Evolutionary conservation across 37 sponge, comb jelly and placozoan genomes (phyloP), one percentile per base, ranked within the genome.

Genomic region (Tethya wilhelma): DNA sequence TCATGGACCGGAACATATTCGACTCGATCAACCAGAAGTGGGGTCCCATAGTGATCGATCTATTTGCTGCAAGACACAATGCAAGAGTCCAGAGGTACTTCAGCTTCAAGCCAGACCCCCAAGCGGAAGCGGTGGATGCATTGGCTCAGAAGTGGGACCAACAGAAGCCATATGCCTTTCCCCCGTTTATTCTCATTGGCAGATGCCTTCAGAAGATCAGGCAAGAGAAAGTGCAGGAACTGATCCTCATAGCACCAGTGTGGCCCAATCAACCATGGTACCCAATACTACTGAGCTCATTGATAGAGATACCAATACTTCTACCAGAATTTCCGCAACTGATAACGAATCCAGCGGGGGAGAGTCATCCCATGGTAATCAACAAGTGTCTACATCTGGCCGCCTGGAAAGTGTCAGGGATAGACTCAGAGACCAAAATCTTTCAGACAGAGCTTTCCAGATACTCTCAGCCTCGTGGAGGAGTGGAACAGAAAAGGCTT

Each of bases 41-140:
- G 39, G 78, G 78, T 2, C 49, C 49, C 25, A 64, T n/a, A 44
- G n/a, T 37, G 6, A 38, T 77, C 4, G 65, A 77, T 33, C 65
- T 64, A 7, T 77, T 77, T 63, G 78, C 65, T 12, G 23, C 65
- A 5, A 4, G 78, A 3, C 60, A 64, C 6, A 82, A 75, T 22
- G 14, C 14, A 4, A 64, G 73, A 45, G 46, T 77, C 44, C 58
- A 3, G 22, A 5, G 60, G 17, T 74, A 34, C 38, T n/a, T 74
- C 46, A 77, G 78, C 40, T 60, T 45, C 55, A 26, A 55, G 3
- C 78, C 78, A 77, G 78, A 77, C 31, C 78, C 65, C 5, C n/a
- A 26, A 9, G 36, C 78, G 9, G 46, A 20, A 33, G 30, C 33
- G 7, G 45, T 31, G n/a, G 78, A 77, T 63, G 64, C 78, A 14